Conservation (phyloP, 2,888 invertebrate genomes). For the Ochlodes sylvanus region DNA sequence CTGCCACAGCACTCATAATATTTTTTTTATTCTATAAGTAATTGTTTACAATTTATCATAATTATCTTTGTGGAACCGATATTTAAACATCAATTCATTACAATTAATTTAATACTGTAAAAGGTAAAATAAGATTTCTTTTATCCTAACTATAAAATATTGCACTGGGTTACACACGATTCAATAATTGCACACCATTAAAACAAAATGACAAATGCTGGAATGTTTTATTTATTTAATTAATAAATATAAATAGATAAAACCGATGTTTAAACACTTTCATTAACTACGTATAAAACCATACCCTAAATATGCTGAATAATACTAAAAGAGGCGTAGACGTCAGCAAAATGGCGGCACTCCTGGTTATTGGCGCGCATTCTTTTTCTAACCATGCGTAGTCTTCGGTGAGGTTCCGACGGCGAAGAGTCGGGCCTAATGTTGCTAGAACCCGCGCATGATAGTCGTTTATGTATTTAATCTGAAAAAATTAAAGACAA, state of each 20-base stretch:
- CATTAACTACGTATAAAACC: slow-evolving; percentile 25
- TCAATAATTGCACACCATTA: neutral
- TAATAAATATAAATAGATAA: neutral
- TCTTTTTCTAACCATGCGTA: slow-evolving; percentile 62
- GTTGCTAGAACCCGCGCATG: slow-evolving; percentile 63
- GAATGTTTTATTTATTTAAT: too few species aligned
- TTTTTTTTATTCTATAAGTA: too few species aligned
- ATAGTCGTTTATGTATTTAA: slow-evolving; percentile 66
- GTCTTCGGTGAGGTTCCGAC: slow-evolving; percentile 57
- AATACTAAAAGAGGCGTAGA: slow-evolving; percentile 57
- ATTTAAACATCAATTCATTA: too few species aligned
- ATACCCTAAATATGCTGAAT: slow-evolving; percentile 38
- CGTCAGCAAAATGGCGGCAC: slow-evolving; percentile 60
- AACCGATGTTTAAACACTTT: neutral
- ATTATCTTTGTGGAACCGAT: too few species aligned
- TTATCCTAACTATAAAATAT: too few species aligned
- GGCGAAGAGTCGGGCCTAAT: slow-evolving; percentile 58
- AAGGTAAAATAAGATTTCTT: too few species aligned
- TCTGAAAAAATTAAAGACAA: slow-evolving; percentile 49
- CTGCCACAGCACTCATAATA: too few species aligned
- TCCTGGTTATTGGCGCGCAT: slow-evolving; percentile 60
- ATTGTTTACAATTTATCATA: too few species aligned
- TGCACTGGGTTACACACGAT: neutral
- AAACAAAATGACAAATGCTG: too few species aligned
- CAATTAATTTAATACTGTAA: too few species aligned